Base-by-base conservation (phyloP, 92 coral and sea anemone species). In the Diadumene lineata region DNA sequence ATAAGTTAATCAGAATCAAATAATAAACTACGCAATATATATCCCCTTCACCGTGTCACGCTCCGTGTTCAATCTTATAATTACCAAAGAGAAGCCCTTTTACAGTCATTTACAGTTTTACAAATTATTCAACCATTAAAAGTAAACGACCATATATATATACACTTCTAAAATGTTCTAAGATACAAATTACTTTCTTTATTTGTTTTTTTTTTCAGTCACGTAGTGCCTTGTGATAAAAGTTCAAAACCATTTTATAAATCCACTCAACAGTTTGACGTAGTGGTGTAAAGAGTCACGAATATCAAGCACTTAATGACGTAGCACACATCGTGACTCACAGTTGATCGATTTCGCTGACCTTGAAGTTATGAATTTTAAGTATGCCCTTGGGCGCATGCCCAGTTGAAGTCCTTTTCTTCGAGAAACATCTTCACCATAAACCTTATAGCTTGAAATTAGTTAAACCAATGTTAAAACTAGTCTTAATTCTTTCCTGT, bases 231-330 rank as follows among this genome's bases (percentile, higher is more conserved):
- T 38, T 38, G 6, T 38, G 6, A 6, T 38, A 38, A 38, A 38
- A 38, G 48, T 13, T 53, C 60, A 53, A 33, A 66, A 29, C 18
- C 50, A 17, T 66, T 66, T 66, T 66, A 44, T 33, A 66, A 48
- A 70, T 18, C 63, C 48, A 0, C 74, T 70, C 75, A 26, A n/a
- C n/a, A 70, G 75, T 70, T 51, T 70, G 75, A 70, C 75, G 75
- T 70, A 56, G 60, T 16, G 28, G 30, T 50, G 23, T 29, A 15
- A 22, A 16, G 22, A 70, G 63, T 70, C 73, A 70, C 75, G 75
- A 70, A 51, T 57, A 4, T 53, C 60, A 9, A 21, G n/a, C 19
- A 16, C 21, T 2, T 23, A 53, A 4, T 53, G 60, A 53, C 60
- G 60, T 21, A n/a, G 7, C 29, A 11, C 33, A 32, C 43, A 44